Percentiles rank a stretch among this genome's conserved stretches.
Evolutionary conservation across 2,113 vertebrate genomes (phyloP).

Genomic region (Chloropsis hardwickii): DNA sequence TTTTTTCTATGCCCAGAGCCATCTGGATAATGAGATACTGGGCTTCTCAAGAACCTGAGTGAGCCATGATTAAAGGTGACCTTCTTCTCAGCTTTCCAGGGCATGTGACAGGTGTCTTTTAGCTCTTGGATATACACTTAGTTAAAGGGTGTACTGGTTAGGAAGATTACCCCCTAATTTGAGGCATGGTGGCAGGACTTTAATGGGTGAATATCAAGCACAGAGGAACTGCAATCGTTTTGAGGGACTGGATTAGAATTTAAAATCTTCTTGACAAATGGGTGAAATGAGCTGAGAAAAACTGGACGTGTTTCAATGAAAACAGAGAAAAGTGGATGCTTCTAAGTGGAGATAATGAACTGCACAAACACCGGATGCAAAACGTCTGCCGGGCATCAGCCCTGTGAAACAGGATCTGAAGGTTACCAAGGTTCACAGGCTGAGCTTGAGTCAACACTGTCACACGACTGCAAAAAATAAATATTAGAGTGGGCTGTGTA

Average conservation of each 20-base stretch:
- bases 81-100: neutral
- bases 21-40: neutral
- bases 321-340: neutral
- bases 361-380: constrained; percentile 46
- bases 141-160: neutral
- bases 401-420: constrained; percentile 46
- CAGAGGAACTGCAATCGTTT: neutral
- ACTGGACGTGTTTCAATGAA: constrained; percentile 45
- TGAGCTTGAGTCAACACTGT: constrained; percentile 50
- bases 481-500: neutral
- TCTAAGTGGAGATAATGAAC: constrained; percentile 54
- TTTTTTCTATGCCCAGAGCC: neutral
- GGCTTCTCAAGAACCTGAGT: neutral
- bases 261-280: constrained; percentile 42
- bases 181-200: neutral
- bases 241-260: constrained; percentile 14
- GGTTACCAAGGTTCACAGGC: constrained; percentile 36
- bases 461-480: constrained; percentile 45
- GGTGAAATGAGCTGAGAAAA: constrained; percentile 51
- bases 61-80: neutral
- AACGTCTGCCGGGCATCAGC: constrained; percentile 43
- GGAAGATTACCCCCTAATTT: neutral
- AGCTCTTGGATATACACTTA: neutral
- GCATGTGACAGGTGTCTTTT: neutral
- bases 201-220: neutral